These are phyloP conservation scores for Babyrousa celebensis DNA, from an alignment of 2,797 vertebrate genomes.

Conservation along the genomic window DNA sequence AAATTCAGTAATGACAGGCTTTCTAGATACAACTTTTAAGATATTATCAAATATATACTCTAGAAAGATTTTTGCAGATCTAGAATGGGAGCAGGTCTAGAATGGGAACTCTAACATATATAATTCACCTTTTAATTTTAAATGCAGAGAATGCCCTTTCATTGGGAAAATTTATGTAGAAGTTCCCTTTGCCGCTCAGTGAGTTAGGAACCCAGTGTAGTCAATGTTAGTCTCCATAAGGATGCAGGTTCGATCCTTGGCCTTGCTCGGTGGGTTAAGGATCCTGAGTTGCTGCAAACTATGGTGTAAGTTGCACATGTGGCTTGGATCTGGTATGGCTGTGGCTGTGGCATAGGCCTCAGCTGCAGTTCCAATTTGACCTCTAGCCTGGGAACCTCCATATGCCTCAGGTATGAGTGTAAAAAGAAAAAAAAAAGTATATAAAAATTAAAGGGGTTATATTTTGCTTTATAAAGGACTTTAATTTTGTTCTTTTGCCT, in stretches of 20 bases:
- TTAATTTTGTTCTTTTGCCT: not conserved
- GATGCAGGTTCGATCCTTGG: too few species aligned
- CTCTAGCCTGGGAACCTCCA: too few species aligned
- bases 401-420: too few species aligned
- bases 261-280: too few species aligned
- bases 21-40: conserved; percentile 47
- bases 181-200: not conserved
- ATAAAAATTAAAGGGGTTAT: conserved; percentile 11
- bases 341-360: too few species aligned
- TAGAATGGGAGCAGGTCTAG: not conserved
- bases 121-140: conserved; percentile 2
- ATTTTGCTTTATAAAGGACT: conserved; percentile 51
- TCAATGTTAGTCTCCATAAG: too few species aligned
- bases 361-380: too few species aligned
- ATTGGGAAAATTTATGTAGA: not conserved
- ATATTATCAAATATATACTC: not conserved
- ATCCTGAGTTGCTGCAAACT: too few species aligned
- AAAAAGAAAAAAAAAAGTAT: not conserved
- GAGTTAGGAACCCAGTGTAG: too few species aligned
- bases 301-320: too few species aligned
- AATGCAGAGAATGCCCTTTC: not conserved
- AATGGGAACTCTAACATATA: conserved; percentile 42
- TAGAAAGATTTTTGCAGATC: conserved; percentile 12
- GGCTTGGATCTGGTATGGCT: too few species aligned
- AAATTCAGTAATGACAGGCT: not conserved